phyloP scores from a whole-genome alignment of 1,140 invertebrate genomes.

The Bombus waltoni region DNA sequence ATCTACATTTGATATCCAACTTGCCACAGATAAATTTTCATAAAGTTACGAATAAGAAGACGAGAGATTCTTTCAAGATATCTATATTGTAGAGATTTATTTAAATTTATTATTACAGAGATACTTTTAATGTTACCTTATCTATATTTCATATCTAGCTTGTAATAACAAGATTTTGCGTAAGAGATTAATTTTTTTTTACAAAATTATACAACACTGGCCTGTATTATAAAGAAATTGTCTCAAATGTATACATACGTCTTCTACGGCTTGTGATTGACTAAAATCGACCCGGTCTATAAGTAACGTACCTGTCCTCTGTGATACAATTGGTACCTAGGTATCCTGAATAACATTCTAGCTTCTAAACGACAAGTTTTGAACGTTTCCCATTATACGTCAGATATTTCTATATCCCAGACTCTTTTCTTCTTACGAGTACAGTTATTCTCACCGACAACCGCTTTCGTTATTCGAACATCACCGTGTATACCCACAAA shows the following conservation, averaged over 20 bases:
- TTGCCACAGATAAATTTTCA: too few relatives aligned
- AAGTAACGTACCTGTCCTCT: background rate
- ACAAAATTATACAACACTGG: too few relatives aligned
- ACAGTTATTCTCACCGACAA: background rate
- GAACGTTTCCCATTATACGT: background rate
- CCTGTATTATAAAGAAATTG: background rate
- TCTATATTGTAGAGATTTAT: background rate
- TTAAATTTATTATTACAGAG: background rate
- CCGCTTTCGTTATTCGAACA: background rate
- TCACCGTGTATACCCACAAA: too few relatives aligned
- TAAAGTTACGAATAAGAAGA: background rate
- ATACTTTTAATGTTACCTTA: background rate
- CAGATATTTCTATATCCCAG: background rate
- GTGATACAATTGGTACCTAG: background rate
- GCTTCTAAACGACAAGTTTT: background rate
- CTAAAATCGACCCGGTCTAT: too few relatives aligned
- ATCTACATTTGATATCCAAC: too few relatives aligned
- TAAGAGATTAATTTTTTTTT: background rate
- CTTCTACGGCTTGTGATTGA: background rate
- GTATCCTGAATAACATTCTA: background rate
- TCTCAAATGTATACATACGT: background rate
- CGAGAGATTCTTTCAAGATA: background rate
- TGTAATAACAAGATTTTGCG: background rate
- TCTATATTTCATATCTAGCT: background rate
- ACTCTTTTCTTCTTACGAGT: background rate